Evolutionary conservation across 2,797 vertebrate species (phyloP).

Genomic region (Phataginus tricuspis): DNA sequence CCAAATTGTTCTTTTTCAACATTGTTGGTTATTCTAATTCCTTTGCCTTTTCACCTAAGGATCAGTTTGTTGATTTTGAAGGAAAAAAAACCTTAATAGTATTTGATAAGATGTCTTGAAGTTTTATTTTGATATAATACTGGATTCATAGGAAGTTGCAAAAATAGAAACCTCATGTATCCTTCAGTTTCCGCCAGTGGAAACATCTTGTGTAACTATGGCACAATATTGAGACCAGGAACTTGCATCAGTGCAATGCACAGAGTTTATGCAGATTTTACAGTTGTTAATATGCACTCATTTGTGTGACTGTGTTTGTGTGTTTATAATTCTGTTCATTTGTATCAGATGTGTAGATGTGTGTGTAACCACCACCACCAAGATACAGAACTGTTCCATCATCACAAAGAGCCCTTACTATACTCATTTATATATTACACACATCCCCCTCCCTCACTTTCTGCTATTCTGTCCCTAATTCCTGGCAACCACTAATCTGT

Average conservation of each 20-base stretch:
- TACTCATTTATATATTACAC: not conserved
- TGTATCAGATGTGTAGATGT: not conserved
- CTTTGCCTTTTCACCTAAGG: not conserved
- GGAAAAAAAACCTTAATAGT: not conserved
- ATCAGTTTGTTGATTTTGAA: not conserved
- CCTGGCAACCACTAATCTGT: not conserved
- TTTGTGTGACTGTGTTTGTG: not conserved
- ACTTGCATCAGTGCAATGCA: not conserved
- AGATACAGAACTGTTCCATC: not conserved
- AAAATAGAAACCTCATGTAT: not conserved
- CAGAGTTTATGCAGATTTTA: conserved; percentile 13
- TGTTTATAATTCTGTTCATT: not conserved
- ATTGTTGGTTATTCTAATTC: not conserved
- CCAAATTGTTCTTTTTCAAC: not conserved
- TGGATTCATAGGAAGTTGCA: not conserved
- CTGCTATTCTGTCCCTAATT: not conserved
- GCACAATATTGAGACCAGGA: not conserved
- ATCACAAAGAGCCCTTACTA: not conserved
- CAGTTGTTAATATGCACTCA: not conserved
- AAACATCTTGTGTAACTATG: not conserved
- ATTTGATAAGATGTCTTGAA: conserved; percentile 8
- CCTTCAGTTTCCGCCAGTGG: not conserved
- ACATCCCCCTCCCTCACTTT: not conserved
- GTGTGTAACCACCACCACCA: not conserved
- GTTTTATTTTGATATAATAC: not conserved